phyloP scores from a whole-genome alignment of 2,113 vertebrate genomes.

The Labeo rohita region DNA sequence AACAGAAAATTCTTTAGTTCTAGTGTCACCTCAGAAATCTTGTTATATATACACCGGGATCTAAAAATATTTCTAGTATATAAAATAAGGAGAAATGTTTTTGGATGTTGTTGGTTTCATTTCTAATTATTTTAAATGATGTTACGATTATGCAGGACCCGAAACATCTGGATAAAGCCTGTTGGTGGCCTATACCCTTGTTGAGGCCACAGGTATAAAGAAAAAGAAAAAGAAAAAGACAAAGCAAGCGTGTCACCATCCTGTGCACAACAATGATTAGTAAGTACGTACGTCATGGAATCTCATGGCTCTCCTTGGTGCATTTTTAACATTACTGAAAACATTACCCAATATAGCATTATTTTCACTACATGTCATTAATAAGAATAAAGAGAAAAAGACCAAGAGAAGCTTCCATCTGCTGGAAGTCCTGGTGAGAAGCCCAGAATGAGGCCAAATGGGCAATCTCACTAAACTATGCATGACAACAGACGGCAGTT shows the following conservation, averaged over 20 bases:
- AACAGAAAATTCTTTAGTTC: background rate
- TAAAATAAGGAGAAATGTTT: background rate
- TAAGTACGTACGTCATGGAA: too few species aligned
- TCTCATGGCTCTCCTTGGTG: background rate
- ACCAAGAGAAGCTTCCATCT: conserved; percentile 3
- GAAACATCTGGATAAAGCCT: background rate
- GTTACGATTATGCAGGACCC: background rate
- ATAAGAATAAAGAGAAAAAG: background rate
- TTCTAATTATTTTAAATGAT: background rate
- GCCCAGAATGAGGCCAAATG: conserved; percentile 5
- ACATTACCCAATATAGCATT: background rate
- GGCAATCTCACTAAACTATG: conserved; percentile 30
- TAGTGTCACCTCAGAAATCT: background rate
- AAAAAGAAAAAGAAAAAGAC: background rate
- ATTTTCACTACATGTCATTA: background rate
- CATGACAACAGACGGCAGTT: conserved; percentile 16
- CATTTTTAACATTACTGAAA: background rate
- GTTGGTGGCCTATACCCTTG: background rate
- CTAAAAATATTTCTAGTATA: background rate
- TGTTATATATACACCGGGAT: background rate
- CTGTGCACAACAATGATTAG: background rate
- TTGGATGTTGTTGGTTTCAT: background rate
- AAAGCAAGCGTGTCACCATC: background rate
- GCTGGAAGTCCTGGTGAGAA: background rate
- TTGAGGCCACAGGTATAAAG: too few species aligned